Evolutionary conservation across 2,888 invertebrate species (phyloP), one percentile per base, ranked within the genome.

Genomic region (Furcula furcula): DNA sequence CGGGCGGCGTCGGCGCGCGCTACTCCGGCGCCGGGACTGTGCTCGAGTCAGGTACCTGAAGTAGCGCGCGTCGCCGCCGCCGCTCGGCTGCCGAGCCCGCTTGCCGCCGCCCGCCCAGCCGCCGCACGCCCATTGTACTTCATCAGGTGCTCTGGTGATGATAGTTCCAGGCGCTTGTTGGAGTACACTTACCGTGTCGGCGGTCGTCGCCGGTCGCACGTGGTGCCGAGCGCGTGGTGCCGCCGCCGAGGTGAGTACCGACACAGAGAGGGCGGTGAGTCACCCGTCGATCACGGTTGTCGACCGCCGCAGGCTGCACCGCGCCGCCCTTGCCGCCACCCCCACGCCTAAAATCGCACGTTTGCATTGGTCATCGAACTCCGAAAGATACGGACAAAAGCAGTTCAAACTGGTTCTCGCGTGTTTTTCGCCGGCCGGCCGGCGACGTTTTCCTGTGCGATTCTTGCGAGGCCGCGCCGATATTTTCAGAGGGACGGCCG

Each of bases 121-220:
- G 94, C 94, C 94, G 93, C 94, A 95, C 95, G 96, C 95, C 95
- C 94, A 96, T 97, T 97, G 97, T 97, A 97, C 97, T 97, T 97
- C 97, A 97, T 97, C 97, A 97, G 97, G 97, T 97, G 97, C 97
- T 97, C 97, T 97, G 97, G 97, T 96, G 92, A 91, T 91, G 82
- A 88, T 76, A 77, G 91, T 93, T 94, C 97, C 97, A 96, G 97
- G 96, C 96, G 96, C 95, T 96, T 97, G 96, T 95, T 96, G 97
- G 96, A 97, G 97, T 97, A 95, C 97, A 97, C 95, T 95, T 95
- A 95, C 95, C 95, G 94, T 95, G 95, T 85, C 93, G 93, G 90
- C 91, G 90, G 88, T 73, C 72, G 44, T 84, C 76, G 54, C 72
- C 91, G 52, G 41, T 51, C 47, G 42, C 56, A 56, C 59, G 57